phyloP scores from a whole-genome alignment of 2,797 vertebrate genomes.

The Cheirogaleus major region DNA sequence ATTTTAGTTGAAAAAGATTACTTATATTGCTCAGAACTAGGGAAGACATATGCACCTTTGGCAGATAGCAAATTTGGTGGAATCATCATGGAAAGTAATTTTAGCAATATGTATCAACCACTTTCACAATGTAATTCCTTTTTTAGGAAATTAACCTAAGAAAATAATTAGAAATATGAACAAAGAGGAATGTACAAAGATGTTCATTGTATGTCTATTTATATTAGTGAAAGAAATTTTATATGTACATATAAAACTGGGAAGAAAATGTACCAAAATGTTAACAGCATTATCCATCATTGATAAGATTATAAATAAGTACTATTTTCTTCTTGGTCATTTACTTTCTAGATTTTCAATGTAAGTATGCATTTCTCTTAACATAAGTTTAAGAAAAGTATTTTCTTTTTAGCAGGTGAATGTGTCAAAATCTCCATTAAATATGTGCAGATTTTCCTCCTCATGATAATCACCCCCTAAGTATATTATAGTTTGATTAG shows the following conservation, averaged over 20 bases:
- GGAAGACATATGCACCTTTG: background rate
- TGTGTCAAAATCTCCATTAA: background rate
- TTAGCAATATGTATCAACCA: background rate
- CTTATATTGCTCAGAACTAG: background rate
- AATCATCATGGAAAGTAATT: background rate
- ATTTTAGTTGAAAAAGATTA: background rate
- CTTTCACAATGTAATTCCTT: background rate
- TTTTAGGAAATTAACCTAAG: background rate
- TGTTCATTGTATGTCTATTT: background rate
- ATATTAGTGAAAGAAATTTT: background rate
- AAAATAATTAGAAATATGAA: background rate
- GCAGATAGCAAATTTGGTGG: background rate
- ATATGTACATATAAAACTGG: background rate
- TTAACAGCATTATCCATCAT: background rate
- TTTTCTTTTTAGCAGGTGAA: background rate
- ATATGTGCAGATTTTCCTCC: background rate
- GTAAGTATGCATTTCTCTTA: background rate
- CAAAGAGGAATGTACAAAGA: background rate
- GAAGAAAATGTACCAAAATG: background rate
- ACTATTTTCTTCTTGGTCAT: background rate
- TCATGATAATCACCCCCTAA: background rate
- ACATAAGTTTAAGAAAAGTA: background rate
- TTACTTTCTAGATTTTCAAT: background rate
- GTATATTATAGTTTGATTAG: background rate
- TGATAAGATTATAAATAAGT: background rate